Percentiles rank a stretch among this genome's conserved stretches.
Evolutionary conservation across 1,140 invertebrate genomes (phyloP).

Genomic region (Nephila pilipes): DNA sequence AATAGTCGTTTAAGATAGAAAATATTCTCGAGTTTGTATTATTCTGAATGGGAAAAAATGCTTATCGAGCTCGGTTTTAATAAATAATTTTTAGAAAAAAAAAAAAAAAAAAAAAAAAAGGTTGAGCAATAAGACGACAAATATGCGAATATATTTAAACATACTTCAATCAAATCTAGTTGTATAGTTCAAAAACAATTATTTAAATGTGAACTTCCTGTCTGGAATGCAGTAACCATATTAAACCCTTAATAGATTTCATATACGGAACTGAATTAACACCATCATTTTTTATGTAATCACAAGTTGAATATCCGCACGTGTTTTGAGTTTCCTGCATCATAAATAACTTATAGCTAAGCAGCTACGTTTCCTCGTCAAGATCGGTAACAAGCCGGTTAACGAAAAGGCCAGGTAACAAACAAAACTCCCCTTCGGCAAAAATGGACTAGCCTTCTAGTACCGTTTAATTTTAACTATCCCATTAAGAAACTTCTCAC

Average conservation of each 20-base stretch:
- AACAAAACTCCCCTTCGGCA: not conserved
- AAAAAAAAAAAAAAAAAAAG: too few species aligned
- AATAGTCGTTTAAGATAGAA: too few species aligned
- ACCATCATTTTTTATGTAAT: not conserved
- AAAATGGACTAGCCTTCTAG: not conserved
- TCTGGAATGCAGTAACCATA: too few species aligned
- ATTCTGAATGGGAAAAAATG: too few species aligned
- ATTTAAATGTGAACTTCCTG: too few species aligned
- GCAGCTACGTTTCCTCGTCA: not conserved
- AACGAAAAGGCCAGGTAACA: not conserved
- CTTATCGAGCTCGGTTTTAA: too few species aligned
- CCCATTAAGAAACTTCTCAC: not conserved
- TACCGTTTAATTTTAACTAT: not conserved
- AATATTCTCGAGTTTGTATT: too few species aligned
- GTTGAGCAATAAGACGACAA: too few species aligned
- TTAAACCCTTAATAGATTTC: not conserved
- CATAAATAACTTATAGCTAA: not conserved
- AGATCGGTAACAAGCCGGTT: not conserved
- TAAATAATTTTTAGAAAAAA: too few species aligned
- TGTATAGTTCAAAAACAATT: too few species aligned
- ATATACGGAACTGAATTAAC: not conserved
- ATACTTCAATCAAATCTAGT: too few species aligned
- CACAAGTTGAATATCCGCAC: not conserved
- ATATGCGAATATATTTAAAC: too few species aligned
- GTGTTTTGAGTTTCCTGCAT: not conserved